Percentiles rank a stretch among this genome's conserved stretches.
Evolutionary conservation across 2,888 invertebrate genomes (phyloP).

Genomic region (Pogonocherus hispidulus): DNA sequence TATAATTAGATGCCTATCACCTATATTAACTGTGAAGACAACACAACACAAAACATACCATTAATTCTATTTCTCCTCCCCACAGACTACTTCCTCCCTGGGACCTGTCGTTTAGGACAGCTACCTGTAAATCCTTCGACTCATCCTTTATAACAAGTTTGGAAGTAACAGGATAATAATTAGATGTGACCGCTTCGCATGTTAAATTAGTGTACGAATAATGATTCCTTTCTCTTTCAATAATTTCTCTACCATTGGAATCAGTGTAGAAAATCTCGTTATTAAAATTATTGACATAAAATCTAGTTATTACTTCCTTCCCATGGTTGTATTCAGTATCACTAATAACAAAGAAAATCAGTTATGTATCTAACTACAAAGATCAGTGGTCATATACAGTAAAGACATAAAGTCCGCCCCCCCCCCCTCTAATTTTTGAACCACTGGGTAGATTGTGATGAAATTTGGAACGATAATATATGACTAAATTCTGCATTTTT

Average conservation of each 20-base stretch:
- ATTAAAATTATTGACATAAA: conserved; percentile 55
- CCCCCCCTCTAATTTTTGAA: too few relatives aligned
- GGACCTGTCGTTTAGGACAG: conserved; percentile 74
- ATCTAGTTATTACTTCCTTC: conserved; percentile 58
- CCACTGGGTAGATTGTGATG: too few relatives aligned
- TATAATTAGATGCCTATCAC: too few relatives aligned
- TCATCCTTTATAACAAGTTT: conserved; percentile 72
- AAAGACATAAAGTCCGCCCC: too few relatives aligned
- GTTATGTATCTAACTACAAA: background rate
- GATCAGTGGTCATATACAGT: too few relatives aligned
- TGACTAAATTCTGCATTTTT: too few relatives aligned
- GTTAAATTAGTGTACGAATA: conserved; percentile 67
- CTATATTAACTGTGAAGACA: too few relatives aligned
- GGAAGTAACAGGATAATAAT: conserved; percentile 83
- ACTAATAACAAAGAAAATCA: conserved; percentile 15
- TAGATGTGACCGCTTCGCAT: conserved; percentile 74
- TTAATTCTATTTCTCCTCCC: conserved; percentile 74
- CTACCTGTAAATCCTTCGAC: conserved; percentile 67
- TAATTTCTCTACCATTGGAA: conserved; percentile 81
- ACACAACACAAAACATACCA: too few relatives aligned
- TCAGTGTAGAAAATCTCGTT: conserved; percentile 78
- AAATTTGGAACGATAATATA: too few relatives aligned
- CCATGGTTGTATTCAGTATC: conserved; percentile 53
- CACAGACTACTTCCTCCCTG: conserved; percentile 74
- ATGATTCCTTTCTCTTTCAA: conserved; percentile 73